phyloP scores from a whole-genome alignment of 2,888 invertebrate species.

The Lordiphosa fenestrarum region DNA sequence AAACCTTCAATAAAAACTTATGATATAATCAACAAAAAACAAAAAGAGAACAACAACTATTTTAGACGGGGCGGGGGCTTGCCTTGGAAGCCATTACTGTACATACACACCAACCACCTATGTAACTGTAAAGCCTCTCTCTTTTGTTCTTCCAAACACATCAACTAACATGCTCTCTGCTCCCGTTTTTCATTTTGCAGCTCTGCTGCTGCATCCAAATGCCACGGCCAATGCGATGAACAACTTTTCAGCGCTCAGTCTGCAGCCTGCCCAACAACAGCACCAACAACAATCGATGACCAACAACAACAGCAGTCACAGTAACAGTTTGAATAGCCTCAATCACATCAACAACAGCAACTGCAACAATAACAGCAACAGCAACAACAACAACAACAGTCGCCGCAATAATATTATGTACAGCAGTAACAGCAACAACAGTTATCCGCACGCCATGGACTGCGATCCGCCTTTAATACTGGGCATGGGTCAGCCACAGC shows the following conservation, averaged over 20 bases:
- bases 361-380: constrained; percentile 44
- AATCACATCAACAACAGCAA: constrained; percentile 43
- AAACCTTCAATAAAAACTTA: constrained; percentile 79
- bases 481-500: constrained; percentile 39
- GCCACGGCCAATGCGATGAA: constrained; percentile 62
- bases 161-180: no score
- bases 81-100: no score
- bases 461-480: constrained; percentile 85
- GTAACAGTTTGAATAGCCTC: constrained; percentile 71
- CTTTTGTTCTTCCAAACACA: no score
- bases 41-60: constrained; percentile 14
- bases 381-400: constrained; percentile 56
- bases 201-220: constrained; percentile 71
- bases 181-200: constrained; percentile 47
- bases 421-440: constrained; percentile 56
- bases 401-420: constrained; percentile 19
- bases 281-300: constrained; percentile 8
- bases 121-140: no score
- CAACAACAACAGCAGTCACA: constrained; percentile 43
- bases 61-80: no score
- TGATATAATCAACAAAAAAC: constrained; percentile 72
- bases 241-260: constrained; percentile 62
- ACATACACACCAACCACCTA: no score
- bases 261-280: constrained; percentile 48
- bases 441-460: constrained; percentile 86